Percentiles rank a stretch among this genome's conserved stretches.
phyloP scores from a whole-genome alignment of 2,888 invertebrate genomes.

The Operophtera brumata region DNA sequence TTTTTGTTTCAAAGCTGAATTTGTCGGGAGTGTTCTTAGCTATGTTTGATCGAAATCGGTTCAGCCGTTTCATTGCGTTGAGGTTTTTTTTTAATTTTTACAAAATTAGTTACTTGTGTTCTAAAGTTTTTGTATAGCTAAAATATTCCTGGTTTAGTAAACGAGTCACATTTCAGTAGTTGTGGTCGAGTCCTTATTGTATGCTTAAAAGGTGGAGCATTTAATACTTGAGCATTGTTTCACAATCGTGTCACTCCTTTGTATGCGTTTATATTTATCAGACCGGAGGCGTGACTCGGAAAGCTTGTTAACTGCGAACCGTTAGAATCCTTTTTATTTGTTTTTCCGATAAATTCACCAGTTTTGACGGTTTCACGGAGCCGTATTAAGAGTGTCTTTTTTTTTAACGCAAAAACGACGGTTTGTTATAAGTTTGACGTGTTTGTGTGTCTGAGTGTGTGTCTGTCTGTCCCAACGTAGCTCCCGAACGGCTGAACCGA shows the following conservation, averaged over 20 bases:
- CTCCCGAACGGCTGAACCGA: too few relatives aligned
- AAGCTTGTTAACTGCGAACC: conserved; percentile 45
- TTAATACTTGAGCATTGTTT: conserved; percentile 31
- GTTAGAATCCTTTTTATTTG: conserved; percentile 29
- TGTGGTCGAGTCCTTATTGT: conserved; percentile 16
- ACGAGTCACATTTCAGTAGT: conserved; percentile 11
- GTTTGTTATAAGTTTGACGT: too few relatives aligned
- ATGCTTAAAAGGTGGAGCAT: conserved; percentile 17
- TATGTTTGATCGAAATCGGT: too few relatives aligned
- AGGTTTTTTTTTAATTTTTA: too few relatives aligned
- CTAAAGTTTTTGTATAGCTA: background rate
- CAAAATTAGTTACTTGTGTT: too few relatives aligned
- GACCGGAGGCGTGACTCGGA: conserved; percentile 48
- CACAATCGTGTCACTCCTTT: conserved; percentile 44
- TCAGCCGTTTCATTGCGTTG: too few relatives aligned
- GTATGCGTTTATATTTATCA: conserved; percentile 46
- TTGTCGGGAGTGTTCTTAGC: too few relatives aligned
- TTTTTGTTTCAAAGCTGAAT: too few relatives aligned
- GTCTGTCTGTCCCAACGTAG: too few relatives aligned
- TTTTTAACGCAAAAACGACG: too few relatives aligned
- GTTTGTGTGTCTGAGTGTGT: too few relatives aligned
- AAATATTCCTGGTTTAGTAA: conserved; percentile 1
- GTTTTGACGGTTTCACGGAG: background rate
- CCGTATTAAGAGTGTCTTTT: background rate
- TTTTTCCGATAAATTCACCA: conserved; percentile 11